Evolutionary conservation across 2,888 invertebrate species (phyloP).

Genomic region (Ellobium chinense): DNA sequence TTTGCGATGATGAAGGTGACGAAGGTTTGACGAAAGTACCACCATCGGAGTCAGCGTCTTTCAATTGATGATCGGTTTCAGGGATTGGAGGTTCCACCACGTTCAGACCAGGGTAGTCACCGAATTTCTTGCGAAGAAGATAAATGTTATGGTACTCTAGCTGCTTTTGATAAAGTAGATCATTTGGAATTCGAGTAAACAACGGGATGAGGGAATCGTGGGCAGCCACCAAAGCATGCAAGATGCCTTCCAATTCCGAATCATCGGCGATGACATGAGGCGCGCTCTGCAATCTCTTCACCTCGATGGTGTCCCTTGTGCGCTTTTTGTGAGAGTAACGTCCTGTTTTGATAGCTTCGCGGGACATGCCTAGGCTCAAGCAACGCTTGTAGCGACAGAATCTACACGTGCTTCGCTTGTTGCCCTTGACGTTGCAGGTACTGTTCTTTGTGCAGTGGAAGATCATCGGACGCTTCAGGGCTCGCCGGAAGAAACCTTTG

Average conservation of each 20-base stretch:
- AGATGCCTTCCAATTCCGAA: neutral
- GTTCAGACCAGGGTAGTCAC: neutral
- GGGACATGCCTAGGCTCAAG: conserved; percentile 73
- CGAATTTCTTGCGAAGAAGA: conserved; percentile 8
- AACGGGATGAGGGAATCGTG: neutral
- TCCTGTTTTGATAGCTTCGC: conserved; percentile 76
- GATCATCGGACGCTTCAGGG: conserved; percentile 33
- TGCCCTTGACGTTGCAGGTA: conserved; percentile 62
- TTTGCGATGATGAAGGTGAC: neutral
- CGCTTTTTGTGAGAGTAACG: conserved; percentile 75
- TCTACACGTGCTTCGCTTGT: conserved; percentile 70
- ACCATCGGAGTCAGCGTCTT: neutral
- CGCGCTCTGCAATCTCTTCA: conserved; percentile 60
- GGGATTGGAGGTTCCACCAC: neutral
- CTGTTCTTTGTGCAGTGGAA: conserved; percentile 58
- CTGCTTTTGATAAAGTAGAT: conserved; percentile 3
- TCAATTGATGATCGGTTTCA: neutral
- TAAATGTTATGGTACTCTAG: conserved; percentile 25
- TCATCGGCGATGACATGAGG: neutral
- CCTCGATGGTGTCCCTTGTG: conserved; percentile 72
- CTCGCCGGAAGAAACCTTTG: conserved; percentile 51
- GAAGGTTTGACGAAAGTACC: neutral
- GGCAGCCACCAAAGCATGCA: neutral
- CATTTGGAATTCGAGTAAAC: neutral
- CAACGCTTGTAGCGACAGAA: conserved; percentile 73